Percentiles rank a stretch among this genome's conserved stretches.
Conservation (phyloP, 2,797 vertebrate genomes). For the Emydoidea blandingii region DNA sequence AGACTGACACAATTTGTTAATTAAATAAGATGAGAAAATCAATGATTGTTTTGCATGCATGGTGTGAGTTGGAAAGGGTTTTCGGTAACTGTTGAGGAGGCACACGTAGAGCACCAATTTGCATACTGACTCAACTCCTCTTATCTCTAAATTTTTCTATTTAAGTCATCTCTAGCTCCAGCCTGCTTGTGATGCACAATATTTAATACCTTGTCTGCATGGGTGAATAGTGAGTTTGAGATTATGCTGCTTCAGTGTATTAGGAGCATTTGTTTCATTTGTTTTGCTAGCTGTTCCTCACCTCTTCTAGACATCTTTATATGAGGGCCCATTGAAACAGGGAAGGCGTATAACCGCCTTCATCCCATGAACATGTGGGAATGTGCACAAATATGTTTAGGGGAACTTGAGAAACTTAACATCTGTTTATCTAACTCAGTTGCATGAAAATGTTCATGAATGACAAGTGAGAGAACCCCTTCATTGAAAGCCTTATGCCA, state of each 20-base stretch:
- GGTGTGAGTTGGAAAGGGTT: neutral
- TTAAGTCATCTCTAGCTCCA: neutral
- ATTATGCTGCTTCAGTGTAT: neutral
- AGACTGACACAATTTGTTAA: neutral
- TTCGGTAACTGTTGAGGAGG: neutral
- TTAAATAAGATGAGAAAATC: neutral
- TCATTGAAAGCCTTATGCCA: neutral
- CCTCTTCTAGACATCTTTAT: neutral
- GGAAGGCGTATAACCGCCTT: neutral
- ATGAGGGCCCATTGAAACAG: neutral
- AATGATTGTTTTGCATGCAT: neutral
- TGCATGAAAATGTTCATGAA: no score
- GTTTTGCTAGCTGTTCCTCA: neutral
- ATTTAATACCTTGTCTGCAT: neutral
- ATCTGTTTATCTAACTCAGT: no score
- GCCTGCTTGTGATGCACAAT: neutral
- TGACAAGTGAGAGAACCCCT: neutral
- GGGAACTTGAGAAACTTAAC: neutral
- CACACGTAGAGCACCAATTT: fast-evolving
- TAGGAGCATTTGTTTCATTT: neutral
- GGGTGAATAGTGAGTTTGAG: neutral
- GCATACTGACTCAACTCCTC: neutral
- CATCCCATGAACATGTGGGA: neutral
- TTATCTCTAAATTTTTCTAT: neutral
- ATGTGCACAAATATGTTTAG: neutral